Percentiles rank a stretch among this genome's conserved stretches.
Evolutionary conservation across 2,113 vertebrate species (phyloP).

Genomic region (Gnathochromis pfefferi): DNA sequence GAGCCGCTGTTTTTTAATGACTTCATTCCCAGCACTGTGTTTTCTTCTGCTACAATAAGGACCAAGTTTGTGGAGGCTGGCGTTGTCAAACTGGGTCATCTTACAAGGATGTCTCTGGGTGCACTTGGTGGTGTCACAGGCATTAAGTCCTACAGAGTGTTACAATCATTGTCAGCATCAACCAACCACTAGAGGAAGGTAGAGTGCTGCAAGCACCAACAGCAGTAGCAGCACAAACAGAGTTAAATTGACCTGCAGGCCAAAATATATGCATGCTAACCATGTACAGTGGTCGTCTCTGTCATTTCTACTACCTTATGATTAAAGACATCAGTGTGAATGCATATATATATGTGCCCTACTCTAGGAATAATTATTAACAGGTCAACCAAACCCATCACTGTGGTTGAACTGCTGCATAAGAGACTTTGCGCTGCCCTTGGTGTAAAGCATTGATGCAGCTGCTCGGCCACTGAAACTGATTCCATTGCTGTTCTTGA

Average conservation of each 20-base stretch:
- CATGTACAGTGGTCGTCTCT: background rate
- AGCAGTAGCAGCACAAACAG: background rate
- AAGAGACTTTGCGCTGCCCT: background rate
- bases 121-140: too few relatives aligned
- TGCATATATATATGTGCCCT: background rate
- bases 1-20: too few relatives aligned
- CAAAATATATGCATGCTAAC: background rate
- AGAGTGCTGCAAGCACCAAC: background rate
- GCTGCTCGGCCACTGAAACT: background rate
- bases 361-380: background rate
- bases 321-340: background rate
- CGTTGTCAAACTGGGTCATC: too few relatives aligned
- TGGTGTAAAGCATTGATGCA: background rate
- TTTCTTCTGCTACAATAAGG: too few relatives aligned
- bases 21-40: too few relatives aligned
- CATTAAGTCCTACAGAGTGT: background rate
- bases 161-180: background rate
- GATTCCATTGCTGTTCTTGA: background rate
- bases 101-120: too few relatives aligned
- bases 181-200: background rate
- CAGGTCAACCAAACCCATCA: background rate
- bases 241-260: background rate
- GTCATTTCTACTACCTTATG: background rate
- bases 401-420: accelerated
- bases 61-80: too few relatives aligned